phyloP scores from a whole-genome alignment of 2,797 vertebrate species.

The Esox lucius region DNA sequence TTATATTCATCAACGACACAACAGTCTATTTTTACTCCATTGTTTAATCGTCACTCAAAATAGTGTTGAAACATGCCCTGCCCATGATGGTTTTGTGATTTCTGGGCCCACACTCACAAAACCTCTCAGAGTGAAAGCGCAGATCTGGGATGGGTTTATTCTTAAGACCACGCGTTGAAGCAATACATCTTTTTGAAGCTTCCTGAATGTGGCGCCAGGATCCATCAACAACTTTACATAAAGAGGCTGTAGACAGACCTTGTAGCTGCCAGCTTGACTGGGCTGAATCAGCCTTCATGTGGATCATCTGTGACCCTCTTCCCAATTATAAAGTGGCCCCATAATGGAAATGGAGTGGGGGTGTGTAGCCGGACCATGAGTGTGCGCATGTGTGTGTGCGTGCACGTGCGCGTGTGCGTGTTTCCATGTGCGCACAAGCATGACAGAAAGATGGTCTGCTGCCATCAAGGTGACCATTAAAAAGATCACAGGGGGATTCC shows the following conservation, averaged over 20 bases:
- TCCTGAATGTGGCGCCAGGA: not conserved
- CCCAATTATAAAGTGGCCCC: conserved; percentile 42
- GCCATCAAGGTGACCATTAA: conserved; percentile 36
- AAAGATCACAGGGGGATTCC: conserved; percentile 65
- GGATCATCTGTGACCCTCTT: conserved; percentile 27
- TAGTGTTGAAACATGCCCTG: not conserved
- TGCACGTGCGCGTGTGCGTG: too few relatives aligned
- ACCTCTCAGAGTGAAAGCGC: not conserved
- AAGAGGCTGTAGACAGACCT: not conserved
- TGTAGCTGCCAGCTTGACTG: not conserved
- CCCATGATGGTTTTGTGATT: not conserved
- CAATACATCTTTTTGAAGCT: not conserved
- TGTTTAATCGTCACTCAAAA: not conserved
- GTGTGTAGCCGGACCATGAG: conserved; percentile 14
- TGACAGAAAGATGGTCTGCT: conserved; percentile 46
- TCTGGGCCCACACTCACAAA: not conserved
- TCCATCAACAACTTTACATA: not conserved
- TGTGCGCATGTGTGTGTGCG: conserved; percentile 17
- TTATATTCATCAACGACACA: not conserved
- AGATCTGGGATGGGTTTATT: not conserved
- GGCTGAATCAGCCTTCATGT: not conserved
- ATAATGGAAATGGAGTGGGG: conserved; percentile 12
- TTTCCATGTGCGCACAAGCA: not conserved
- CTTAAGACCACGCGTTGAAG: not conserved
- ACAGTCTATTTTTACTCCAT: not conserved